Conservation (phyloP, 92 coral and sea anemone genomes). For the Actinernus sp. region DNA sequence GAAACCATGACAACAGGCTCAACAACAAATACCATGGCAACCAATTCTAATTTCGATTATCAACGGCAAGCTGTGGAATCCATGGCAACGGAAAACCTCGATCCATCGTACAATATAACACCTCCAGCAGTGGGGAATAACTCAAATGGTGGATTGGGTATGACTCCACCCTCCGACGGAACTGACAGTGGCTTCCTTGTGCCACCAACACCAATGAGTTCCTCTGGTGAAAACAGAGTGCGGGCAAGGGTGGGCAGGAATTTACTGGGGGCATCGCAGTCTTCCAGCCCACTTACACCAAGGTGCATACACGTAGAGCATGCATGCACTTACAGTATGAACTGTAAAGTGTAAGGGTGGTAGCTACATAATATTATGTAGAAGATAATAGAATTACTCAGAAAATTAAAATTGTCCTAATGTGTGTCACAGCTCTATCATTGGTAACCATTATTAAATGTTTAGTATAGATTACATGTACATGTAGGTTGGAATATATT, state of each 20-base stretch:
- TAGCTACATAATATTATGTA: no score
- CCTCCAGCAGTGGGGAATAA: constrained; percentile 17
- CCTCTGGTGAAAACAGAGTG: constrained; percentile 75
- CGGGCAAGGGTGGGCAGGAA: constrained; percentile 93
- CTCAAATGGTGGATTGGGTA: constrained; percentile 3
- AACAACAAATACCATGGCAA: constrained; percentile 79
- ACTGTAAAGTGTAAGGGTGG: no score
- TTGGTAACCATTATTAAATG: no score
- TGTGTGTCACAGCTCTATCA: no score
- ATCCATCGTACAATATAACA: constrained; percentile 79
- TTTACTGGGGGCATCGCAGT: constrained; percentile 77
- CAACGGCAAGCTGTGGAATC: constrained; percentile 72
- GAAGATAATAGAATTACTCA: no score
- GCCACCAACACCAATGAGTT: constrained; percentile 81
- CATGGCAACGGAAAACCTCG: constrained; percentile 96
- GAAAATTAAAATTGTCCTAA: no score
- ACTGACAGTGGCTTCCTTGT: constrained; percentile 52
- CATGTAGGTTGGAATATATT: no score
- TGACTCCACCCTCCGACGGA: constrained; percentile 38
- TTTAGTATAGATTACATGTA: no score
- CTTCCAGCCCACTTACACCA: constrained; percentile 89
- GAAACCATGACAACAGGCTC: constrained; percentile 87
- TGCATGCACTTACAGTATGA: no score
- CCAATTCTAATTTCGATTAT: constrained; percentile 48
- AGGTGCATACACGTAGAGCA: no score